A percentile compares a stretch with the other conserved stretches of the same genome.
phyloP scores from a whole-genome alignment of 1,140 invertebrate genomes.

The Achatina immaculata region DNA sequence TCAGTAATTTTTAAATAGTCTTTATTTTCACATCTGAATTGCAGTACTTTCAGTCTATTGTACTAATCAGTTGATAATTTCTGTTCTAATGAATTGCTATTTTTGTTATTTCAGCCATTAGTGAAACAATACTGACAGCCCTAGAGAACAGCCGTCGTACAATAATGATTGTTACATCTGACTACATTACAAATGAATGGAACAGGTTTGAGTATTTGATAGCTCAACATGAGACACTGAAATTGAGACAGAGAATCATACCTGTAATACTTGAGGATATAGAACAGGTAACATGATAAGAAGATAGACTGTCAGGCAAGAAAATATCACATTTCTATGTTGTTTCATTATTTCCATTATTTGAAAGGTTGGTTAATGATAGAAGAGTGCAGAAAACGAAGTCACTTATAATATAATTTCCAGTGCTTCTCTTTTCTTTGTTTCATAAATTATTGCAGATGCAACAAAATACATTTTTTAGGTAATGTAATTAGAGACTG shows the following conservation, averaged over 20 bases:
- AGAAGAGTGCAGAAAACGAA: too few species aligned
- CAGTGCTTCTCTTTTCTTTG: too few species aligned
- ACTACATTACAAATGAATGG: slow-evolving; percentile 58
- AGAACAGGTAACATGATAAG: slow-evolving; percentile 27
- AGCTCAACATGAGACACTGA: slow-evolving; percentile 59
- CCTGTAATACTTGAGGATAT: slow-evolving; percentile 59
- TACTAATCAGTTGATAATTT: not conserved
- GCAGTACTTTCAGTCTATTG: not conserved
- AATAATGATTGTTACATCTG: slow-evolving; percentile 53
- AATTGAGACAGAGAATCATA: slow-evolving; percentile 57
- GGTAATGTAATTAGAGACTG: too few species aligned
- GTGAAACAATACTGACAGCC: slow-evolving; percentile 57
- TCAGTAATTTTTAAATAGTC: not conserved
- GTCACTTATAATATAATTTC: too few species aligned
- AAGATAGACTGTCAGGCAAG: too few species aligned
- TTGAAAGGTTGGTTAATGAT: too few species aligned
- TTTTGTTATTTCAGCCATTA: slow-evolving; percentile 47
- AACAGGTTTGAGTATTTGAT: slow-evolving; percentile 61
- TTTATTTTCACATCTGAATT: not conserved
- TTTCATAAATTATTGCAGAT: too few species aligned
- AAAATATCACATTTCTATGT: too few species aligned
- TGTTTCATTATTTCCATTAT: too few species aligned
- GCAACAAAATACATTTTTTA: too few species aligned
- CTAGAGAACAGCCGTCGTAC: slow-evolving; percentile 56
- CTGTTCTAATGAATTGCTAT: not conserved